Evolutionary conservation across 2,888 invertebrate genomes (phyloP).

Genomic region (Bombylius major): DNA sequence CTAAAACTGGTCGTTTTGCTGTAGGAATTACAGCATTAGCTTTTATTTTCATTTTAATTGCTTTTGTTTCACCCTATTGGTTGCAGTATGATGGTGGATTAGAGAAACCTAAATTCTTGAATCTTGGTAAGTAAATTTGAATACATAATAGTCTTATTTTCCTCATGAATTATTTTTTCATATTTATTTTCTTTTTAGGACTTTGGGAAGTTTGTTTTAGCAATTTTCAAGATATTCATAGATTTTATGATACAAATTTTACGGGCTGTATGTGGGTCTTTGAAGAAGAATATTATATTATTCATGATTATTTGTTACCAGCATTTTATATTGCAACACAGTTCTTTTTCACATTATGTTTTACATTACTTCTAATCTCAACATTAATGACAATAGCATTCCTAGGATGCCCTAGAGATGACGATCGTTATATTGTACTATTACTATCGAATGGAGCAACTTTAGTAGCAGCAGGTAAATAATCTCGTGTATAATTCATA

Average conservation of each 20-base stretch:
- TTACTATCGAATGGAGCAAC: slow-evolving; percentile 61
- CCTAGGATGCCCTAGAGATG: slow-evolving; percentile 58
- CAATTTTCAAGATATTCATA: slow-evolving; percentile 73
- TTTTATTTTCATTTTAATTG: slow-evolving; percentile 59
- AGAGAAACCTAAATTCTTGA: slow-evolving; percentile 62
- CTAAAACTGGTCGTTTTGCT: slow-evolving; percentile 38
- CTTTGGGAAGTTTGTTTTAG: slow-evolving; percentile 92
- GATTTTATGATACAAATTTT: slow-evolving; percentile 72
- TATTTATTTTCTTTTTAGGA: slow-evolving; percentile 43
- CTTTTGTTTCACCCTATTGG: slow-evolving; percentile 83
- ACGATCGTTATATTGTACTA: slow-evolving; percentile 62
- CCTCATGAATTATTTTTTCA: not conserved
- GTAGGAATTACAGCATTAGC: slow-evolving; percentile 51
- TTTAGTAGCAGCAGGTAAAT: slow-evolving; percentile 51
- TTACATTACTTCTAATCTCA: slow-evolving; percentile 67
- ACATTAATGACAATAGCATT: slow-evolving; percentile 62
- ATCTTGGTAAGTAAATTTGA: slow-evolving; percentile 47
- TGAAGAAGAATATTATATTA: slow-evolving; percentile 92
- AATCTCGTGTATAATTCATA: not conserved
- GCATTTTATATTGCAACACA: slow-evolving; percentile 89
- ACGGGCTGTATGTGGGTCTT: slow-evolving; percentile 94
- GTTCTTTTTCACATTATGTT: slow-evolving; percentile 80
- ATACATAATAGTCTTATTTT: not conserved
- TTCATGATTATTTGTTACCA: slow-evolving; percentile 77
- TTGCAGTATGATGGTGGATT: slow-evolving; percentile 68